phyloP scores from a whole-genome alignment of 1,140 invertebrate species.

The Halictus rubicundus region DNA sequence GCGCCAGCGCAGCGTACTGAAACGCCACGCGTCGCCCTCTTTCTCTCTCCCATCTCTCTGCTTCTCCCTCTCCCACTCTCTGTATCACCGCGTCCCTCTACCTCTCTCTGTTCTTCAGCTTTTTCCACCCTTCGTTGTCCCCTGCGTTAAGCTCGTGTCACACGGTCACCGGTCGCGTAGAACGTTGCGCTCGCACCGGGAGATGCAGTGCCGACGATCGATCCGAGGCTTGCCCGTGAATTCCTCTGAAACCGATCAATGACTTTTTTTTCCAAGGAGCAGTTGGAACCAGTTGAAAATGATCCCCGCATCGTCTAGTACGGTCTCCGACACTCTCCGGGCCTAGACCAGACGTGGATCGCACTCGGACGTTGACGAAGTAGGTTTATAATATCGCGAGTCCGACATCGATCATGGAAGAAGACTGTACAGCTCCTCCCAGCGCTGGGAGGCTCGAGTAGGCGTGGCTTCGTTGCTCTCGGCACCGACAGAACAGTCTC shows the following conservation, averaged over 20 bases:
- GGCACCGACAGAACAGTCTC: no score
- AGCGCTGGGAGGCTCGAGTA: no score
- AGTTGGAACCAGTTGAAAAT: no score
- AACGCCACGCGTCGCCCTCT: conserved; percentile 33
- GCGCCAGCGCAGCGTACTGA: conserved; percentile 67
- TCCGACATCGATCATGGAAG: no score
- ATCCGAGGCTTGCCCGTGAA: conserved; percentile 39
- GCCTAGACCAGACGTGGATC: no score
- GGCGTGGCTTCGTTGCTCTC: no score
- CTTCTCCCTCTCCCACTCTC: not conserved
- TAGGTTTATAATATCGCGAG: no score
- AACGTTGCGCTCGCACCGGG: conserved; percentile 7
- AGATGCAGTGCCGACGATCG: conserved; percentile 24
- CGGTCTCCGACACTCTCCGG: no score
- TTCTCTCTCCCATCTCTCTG: conserved; percentile 20
- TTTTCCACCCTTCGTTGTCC: not conserved
- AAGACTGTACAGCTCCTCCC: no score
- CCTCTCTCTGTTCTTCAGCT: not conserved
- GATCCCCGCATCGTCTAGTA: no score
- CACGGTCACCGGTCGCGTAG: conserved; percentile 26
- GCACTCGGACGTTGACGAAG: no score
- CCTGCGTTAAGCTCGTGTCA: not conserved
- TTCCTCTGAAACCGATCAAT: not conserved
- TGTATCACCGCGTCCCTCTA: not conserved
- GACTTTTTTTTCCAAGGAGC: no score